Conservation (phyloP, 2,113 vertebrate species). For the Potamarius usumacintae region DNA sequence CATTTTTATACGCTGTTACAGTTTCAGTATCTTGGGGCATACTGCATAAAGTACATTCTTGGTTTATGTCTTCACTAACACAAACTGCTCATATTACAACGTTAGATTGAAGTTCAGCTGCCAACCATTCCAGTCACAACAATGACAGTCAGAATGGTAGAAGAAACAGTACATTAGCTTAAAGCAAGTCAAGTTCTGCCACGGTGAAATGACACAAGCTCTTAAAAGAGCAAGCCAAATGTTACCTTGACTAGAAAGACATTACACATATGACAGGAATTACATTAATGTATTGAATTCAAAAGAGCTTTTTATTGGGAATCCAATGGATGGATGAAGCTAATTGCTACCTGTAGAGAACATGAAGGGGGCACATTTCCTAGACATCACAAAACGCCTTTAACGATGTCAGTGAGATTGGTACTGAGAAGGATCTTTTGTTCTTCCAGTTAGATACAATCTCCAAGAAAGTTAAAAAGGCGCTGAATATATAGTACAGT, state of each 20-base stretch:
- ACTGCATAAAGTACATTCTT: neutral
- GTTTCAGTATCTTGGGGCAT: neutral
- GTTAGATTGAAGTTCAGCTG: neutral
- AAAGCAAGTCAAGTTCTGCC: neutral
- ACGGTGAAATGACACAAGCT: neutral
- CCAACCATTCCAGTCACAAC: neutral
- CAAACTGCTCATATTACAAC: neutral
- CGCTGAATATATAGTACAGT: neutral
- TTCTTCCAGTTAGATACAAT: neutral
- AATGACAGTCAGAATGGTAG: neutral
- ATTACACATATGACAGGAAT: neutral
- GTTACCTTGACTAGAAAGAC: neutral
- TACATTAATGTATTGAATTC: neutral
- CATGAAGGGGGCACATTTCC: neutral
- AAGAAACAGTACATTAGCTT: neutral
- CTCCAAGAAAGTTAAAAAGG: neutral
- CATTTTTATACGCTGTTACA: neutral
- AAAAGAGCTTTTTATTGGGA: neutral
- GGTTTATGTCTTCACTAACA: neutral
- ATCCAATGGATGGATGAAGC: neutral
- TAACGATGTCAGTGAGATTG: neutral
- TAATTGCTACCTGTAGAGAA: neutral
- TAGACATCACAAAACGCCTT: neutral
- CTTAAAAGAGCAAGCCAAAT: neutral
- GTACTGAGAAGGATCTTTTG: neutral